These are phyloP conservation scores for Cryptocheilus praepositus DNA, from an alignment of 2,888 invertebrate genomes.

Conservation along the genomic window DNA sequence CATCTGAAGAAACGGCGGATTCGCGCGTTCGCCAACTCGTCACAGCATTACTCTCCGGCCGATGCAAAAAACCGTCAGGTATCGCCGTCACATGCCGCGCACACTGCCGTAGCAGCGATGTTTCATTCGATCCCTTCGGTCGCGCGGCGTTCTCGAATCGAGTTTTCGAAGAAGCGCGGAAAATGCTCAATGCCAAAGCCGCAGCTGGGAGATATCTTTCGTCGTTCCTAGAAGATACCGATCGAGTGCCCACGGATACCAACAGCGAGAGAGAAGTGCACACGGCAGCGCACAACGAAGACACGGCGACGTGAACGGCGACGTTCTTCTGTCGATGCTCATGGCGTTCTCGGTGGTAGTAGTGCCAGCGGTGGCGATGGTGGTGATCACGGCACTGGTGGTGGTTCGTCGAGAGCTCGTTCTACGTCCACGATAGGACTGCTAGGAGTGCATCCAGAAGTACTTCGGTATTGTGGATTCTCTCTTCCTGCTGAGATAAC, in stretches of 20 bases:
- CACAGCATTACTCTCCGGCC: too few species aligned
- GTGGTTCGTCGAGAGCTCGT: conserved; percentile 8
- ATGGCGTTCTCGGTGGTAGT: not conserved
- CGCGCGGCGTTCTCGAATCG: too few species aligned
- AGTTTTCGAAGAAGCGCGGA: conserved; percentile 4
- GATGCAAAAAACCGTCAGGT: too few species aligned
- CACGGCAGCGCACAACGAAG: not conserved
- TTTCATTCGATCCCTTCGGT: too few species aligned
- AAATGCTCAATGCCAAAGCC: not conserved
- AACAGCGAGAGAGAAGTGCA: not conserved
- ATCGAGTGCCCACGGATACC: not conserved
- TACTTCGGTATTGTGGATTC: not conserved
- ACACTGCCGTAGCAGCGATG: too few species aligned
- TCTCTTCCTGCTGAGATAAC: conserved; percentile 4
- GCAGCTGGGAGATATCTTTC: not conserved
- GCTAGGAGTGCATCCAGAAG: conserved; percentile 6
- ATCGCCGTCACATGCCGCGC: too few species aligned
- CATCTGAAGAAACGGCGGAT: too few species aligned
- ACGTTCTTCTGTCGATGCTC: not conserved
- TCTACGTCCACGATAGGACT: not conserved
- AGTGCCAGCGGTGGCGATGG: not conserved
- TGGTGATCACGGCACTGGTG: not conserved
- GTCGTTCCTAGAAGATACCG: conserved; percentile 9
- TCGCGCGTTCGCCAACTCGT: too few species aligned
- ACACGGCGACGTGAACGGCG: not conserved